These are phyloP conservation scores for Enteromius treurensis DNA, from an alignment of 2,797 vertebrate genomes.

Conservation along the genomic window DNA sequence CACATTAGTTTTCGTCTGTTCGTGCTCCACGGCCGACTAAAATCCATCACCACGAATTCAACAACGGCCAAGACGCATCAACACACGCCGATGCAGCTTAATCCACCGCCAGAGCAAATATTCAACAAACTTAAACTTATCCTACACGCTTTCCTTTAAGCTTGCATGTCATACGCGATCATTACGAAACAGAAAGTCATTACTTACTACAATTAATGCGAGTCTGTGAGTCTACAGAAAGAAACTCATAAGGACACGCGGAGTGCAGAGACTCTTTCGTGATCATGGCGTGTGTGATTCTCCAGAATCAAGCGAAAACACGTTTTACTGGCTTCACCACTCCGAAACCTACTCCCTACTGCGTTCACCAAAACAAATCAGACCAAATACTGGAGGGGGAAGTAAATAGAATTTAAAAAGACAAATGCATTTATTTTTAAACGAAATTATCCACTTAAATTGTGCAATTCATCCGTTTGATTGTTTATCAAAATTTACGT, in stretches of 20 bases:
- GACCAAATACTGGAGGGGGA: background rate
- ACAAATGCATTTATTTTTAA: slow-evolving; percentile 4
- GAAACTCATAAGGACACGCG: slow-evolving; percentile 33
- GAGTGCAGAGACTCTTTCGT: slow-evolving; percentile 49
- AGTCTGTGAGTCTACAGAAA: slow-evolving; percentile 20
- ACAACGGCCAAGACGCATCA: slow-evolving; percentile 62
- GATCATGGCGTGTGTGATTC: slow-evolving; percentile 71
- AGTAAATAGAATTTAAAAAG: background rate
- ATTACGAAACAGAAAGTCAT: slow-evolving; percentile 16
- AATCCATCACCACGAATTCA: slow-evolving; percentile 61
- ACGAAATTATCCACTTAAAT: background rate
- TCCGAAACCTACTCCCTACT: slow-evolving; percentile 74
- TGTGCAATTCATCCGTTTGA: background rate
- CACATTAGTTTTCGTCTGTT: slow-evolving; percentile 72
- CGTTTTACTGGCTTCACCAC: slow-evolving; percentile 89
- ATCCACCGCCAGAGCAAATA: slow-evolving; percentile 57
- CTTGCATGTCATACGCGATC: slow-evolving; percentile 49
- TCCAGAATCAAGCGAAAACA: slow-evolving; percentile 80
- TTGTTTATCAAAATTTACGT: slow-evolving; percentile 5
- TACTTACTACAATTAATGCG: slow-evolving; percentile 31
- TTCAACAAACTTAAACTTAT: slow-evolving; percentile 52
- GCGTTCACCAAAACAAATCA: slow-evolving; percentile 65
- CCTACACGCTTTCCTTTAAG: slow-evolving; percentile 38
- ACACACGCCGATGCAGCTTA: slow-evolving; percentile 57
- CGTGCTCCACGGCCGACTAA: slow-evolving; percentile 69